A percentile compares a stretch with the other conserved stretches of the same genome.
Evolutionary conservation across 1,140 invertebrate genomes (phyloP).

Genomic region (Cyclina sinensis): DNA sequence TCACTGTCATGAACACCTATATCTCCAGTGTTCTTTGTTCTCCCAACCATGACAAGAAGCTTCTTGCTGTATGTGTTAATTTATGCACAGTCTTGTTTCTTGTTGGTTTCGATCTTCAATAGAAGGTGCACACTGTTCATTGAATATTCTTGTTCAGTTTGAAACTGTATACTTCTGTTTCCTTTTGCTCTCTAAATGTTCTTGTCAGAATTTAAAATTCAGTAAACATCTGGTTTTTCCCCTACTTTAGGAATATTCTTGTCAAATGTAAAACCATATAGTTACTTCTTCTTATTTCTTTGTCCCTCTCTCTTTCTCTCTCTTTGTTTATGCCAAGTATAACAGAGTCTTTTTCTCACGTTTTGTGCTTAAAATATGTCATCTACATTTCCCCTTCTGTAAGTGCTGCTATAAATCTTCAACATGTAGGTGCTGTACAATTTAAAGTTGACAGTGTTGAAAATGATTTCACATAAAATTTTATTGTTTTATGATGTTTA

Average conservation of each 20-base stretch:
- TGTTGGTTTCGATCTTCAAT: neutral
- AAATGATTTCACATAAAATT: constrained; percentile 22
- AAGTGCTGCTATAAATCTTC: too few relatives aligned
- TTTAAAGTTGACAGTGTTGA: neutral
- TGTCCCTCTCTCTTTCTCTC: too few relatives aligned
- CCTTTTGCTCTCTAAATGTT: neutral
- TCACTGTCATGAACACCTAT: neutral
- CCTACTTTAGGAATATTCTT: too few relatives aligned
- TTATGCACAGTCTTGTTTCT: constrained; percentile 5
- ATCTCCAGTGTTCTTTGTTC: neutral
- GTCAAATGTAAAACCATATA: too few relatives aligned
- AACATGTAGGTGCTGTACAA: too few relatives aligned
- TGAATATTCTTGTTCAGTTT: neutral
- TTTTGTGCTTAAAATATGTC: too few relatives aligned
- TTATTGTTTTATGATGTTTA: neutral
- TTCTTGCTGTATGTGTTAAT: constrained; percentile 7
- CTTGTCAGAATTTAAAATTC: too few relatives aligned
- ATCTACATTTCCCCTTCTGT: too few relatives aligned
- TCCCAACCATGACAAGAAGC: neutral
- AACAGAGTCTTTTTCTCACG: too few relatives aligned
- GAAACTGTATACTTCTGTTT: neutral
- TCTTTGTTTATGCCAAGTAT: too few relatives aligned
- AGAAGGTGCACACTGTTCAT: neutral
- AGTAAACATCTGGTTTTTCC: too few relatives aligned
- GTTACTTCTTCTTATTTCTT: too few relatives aligned